These are phyloP conservation scores for Tenualosa ilisha DNA, from an alignment of 2,797 vertebrate species.

Conservation along the genomic window DNA sequence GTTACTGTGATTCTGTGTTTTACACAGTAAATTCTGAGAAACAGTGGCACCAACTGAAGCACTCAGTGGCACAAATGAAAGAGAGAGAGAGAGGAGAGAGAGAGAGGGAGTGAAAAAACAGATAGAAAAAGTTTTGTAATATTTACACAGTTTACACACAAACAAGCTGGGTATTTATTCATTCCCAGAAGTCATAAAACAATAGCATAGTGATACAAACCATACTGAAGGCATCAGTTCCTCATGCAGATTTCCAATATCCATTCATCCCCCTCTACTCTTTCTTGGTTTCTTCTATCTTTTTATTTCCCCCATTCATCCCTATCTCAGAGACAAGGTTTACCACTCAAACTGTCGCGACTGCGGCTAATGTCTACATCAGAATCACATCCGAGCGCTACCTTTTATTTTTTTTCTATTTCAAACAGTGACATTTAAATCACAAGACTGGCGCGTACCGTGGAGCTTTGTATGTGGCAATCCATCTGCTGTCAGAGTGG, in stretches of 20 bases:
- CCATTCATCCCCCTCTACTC: slow-evolving; percentile 40
- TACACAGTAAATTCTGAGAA: not conserved
- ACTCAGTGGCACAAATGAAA: not conserved
- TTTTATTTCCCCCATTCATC: slow-evolving; percentile 52
- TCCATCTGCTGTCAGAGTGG: slow-evolving; percentile 52
- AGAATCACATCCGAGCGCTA: slow-evolving; percentile 52
- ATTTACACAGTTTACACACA: slow-evolving; percentile 21
- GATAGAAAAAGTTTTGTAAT: slow-evolving; percentile 30
- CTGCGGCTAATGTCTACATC: slow-evolving; percentile 56
- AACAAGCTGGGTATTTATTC: slow-evolving; percentile 33
- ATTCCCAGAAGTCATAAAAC: slow-evolving; percentile 46
- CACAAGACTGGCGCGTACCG: slow-evolving; percentile 45
- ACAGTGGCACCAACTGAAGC: not conserved
- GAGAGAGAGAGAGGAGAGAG: slow-evolving; percentile 18
- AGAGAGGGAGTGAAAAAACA: slow-evolving; percentile 19
- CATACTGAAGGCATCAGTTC: slow-evolving; percentile 42
- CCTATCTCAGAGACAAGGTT: slow-evolving; percentile 53
- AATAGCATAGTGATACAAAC: slow-evolving; percentile 47
- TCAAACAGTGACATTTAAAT: slow-evolving; percentile 62
- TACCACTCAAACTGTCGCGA: slow-evolving; percentile 43
- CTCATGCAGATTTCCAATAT: slow-evolving; percentile 50
- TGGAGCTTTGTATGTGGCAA: slow-evolving; percentile 51
- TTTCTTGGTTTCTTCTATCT: slow-evolving; percentile 35
- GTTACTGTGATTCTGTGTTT: not conserved
- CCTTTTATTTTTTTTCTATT: slow-evolving; percentile 44